These are phyloP conservation scores for Schizotus pectinicornis DNA, from an alignment of 2,888 invertebrate species.

Conservation along the genomic window DNA sequence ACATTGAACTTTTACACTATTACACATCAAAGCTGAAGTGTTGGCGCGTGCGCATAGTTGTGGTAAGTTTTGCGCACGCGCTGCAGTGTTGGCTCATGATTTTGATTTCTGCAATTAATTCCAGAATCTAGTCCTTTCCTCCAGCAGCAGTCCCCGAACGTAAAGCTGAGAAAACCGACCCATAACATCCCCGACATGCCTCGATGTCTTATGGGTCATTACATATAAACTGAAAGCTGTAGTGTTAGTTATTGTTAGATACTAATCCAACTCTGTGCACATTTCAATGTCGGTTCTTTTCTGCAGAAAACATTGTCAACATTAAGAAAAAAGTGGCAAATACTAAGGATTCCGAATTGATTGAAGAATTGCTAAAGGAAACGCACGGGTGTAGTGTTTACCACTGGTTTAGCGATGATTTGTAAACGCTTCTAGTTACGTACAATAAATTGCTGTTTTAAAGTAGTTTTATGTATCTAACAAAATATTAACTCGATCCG, in stretches of 20 bases:
- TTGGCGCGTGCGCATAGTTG: not conserved
- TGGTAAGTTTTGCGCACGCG: not conserved
- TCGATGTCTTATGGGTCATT: constrained; percentile 69
- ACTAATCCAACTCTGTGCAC: constrained; percentile 14
- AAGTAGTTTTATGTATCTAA: not conserved
- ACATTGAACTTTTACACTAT: not conserved
- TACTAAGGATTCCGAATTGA: constrained; percentile 35
- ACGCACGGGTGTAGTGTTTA: constrained; percentile 69
- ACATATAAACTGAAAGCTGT: constrained; percentile 57
- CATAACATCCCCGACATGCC: constrained; percentile 65
- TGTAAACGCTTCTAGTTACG: not conserved
- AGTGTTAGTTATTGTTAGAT: constrained; percentile 4
- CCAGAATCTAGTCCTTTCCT: constrained; percentile 37
- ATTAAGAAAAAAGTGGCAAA: constrained; percentile 50
- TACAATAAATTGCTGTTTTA: too few relatives aligned
- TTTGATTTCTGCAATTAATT: constrained; percentile 28
- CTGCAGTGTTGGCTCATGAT: not conserved
- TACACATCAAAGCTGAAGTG: not conserved
- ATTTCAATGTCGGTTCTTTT: constrained; percentile 41
- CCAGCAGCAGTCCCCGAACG: constrained; percentile 28
- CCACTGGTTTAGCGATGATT: constrained; percentile 57
- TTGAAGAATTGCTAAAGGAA: constrained; percentile 67
- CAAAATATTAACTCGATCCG: not conserved
- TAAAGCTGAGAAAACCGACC: constrained; percentile 47
- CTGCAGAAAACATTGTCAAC: constrained; percentile 59